A percentile compares a stretch with the other conserved stretches of the same genome.
These are phyloP conservation scores for Cyclopterus lumpus DNA, from an alignment of 2,797 vertebrate species.

Conservation along the genomic window DNA sequence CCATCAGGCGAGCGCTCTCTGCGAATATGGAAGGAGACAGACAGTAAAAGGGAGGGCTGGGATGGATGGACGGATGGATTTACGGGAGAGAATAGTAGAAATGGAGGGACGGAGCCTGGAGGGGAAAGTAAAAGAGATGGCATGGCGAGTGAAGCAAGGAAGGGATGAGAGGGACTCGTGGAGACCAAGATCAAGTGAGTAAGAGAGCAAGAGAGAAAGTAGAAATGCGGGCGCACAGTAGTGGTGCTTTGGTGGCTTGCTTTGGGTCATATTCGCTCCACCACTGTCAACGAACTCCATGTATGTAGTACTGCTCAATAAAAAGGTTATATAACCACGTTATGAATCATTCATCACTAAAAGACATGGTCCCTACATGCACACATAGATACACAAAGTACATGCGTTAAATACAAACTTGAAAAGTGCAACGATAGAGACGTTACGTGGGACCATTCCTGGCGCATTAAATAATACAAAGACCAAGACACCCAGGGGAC, in stretches of 20 bases:
- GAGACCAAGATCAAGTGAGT: slow-evolving; percentile 29
- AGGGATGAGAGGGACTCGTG: neutral
- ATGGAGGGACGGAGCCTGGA: slow-evolving; percentile 11
- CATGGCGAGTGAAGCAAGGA: neutral
- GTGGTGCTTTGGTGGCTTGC: neutral
- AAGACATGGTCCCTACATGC: neutral
- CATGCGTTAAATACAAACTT: neutral
- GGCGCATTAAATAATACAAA: neutral
- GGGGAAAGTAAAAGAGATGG: slow-evolving; percentile 1
- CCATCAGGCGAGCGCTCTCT: slow-evolving; percentile 41
- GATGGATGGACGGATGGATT: slow-evolving; percentile 15
- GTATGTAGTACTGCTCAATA: neutral
- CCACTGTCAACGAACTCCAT: neutral
- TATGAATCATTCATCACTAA: neutral
- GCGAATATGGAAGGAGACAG: slow-evolving; percentile 26
- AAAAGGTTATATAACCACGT: neutral
- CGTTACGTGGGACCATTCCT: neutral
- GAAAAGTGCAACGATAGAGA: neutral
- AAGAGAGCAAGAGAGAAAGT: neutral
- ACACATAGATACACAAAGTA: neutral
- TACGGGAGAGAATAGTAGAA: slow-evolving; percentile 24
- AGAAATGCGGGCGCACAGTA: neutral
- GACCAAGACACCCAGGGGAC: neutral
- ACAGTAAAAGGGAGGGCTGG: slow-evolving; percentile 5
- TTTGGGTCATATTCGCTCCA: neutral